Percentiles rank a stretch among this genome's conserved stretches.
Conservation (phyloP, 2,888 invertebrate species). For the Drosophila fulvimacula region DNA sequence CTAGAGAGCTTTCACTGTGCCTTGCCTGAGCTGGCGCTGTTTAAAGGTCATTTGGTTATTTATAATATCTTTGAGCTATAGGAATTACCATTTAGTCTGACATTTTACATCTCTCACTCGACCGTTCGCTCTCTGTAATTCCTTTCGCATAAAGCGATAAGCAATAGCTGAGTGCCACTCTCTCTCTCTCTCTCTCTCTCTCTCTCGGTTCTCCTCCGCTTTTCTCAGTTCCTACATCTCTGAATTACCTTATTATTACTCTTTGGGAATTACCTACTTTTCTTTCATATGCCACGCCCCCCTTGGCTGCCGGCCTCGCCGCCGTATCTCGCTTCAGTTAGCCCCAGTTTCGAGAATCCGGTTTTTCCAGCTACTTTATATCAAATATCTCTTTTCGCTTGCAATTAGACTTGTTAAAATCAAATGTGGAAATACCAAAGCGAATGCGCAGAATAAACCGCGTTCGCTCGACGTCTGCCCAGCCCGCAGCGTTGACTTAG, state of each 20-base stretch:
- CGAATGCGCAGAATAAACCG: slow-evolving; percentile 7
- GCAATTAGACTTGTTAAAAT: slow-evolving; percentile 9
- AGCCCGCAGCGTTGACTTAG: not conserved
- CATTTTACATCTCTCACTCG: not conserved
- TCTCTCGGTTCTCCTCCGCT: not conserved
- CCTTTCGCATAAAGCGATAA: slow-evolving; percentile 4
- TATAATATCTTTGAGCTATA: slow-evolving; percentile 3
- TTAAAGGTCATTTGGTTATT: not conserved
- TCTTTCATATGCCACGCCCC: not conserved
- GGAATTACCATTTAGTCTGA: slow-evolving; percentile 3
- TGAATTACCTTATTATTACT: slow-evolving; percentile 27
- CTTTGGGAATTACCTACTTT: slow-evolving; percentile 25
- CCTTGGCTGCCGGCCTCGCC: not conserved
- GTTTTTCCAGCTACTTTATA: slow-evolving; percentile 7
- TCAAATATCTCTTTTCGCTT: slow-evolving; percentile 10
- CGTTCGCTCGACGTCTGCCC: not conserved
- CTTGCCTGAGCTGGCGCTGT: not conserved
- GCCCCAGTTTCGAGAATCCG: slow-evolving; percentile 12
- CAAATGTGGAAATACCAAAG: not conserved
- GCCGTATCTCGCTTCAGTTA: not conserved
- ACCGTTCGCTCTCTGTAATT: not conserved
- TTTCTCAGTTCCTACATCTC: not conserved
- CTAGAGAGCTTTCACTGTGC: not conserved
- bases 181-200: not conserved
- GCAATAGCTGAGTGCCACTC: not conserved